phyloP scores from a whole-genome alignment of 1,140 invertebrate genomes.

The Papilio polyxenes region DNA sequence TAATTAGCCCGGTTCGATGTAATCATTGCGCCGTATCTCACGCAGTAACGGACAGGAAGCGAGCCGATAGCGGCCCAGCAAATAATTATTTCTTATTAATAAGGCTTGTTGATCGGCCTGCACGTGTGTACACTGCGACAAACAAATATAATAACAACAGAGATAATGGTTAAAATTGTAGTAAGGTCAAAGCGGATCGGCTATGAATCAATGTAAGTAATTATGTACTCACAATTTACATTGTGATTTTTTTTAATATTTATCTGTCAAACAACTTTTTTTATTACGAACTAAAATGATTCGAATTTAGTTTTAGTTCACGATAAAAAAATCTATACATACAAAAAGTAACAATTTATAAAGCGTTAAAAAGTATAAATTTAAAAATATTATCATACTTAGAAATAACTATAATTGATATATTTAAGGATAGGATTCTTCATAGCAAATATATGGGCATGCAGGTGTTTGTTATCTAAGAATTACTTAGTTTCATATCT shows the following conservation, averaged over 20 bases:
- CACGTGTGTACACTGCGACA: slow-evolving; percentile 46
- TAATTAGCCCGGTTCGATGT: slow-evolving; percentile 71
- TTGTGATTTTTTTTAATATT: no score
- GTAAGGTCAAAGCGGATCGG: not conserved
- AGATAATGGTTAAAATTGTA: slow-evolving; percentile 10
- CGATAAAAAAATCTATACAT: no score
- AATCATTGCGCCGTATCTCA: slow-evolving; percentile 64
- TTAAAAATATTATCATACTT: no score
- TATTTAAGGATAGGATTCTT: not conserved
- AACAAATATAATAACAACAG: not conserved
- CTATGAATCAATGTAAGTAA: not conserved
- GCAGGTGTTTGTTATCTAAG: not conserved
- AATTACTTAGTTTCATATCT: not conserved
- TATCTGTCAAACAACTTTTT: no score
- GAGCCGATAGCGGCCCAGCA: slow-evolving; percentile 46
- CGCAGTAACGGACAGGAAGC: slow-evolving; percentile 56
- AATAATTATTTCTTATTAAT: slow-evolving; percentile 62
- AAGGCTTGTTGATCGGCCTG: slow-evolving; percentile 48
- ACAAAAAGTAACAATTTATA: no score
- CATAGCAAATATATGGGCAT: not conserved
- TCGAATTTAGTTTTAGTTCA: no score
- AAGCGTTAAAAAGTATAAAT: no score
- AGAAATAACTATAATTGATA: no score
- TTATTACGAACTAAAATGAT: no score
- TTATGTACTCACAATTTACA: not conserved